Conservation (phyloP, 2,113 vertebrate species). For the Phycodurus eques region DNA sequence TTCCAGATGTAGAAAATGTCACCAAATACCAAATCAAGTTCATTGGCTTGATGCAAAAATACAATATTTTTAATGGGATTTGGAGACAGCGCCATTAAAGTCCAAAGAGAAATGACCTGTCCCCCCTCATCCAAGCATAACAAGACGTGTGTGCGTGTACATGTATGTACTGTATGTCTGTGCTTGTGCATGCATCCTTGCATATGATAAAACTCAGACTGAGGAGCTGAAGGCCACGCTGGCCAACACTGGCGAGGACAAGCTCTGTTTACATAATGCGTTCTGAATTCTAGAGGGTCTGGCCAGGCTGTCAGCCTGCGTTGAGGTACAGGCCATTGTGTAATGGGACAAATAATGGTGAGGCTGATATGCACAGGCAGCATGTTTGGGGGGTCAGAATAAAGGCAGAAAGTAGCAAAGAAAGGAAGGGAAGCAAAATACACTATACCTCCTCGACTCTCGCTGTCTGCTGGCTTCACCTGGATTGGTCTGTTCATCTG, state of each 20-base stretch:
- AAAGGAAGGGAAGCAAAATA: constrained; percentile 8
- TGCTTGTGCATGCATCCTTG: constrained; percentile 25
- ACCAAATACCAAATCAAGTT: constrained; percentile 21
- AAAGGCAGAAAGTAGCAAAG: constrained; percentile 8
- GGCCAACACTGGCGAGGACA: constrained; percentile 16
- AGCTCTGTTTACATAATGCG: constrained; percentile 57
- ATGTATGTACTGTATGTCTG: neutral
- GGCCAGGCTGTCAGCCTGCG: constrained; percentile 54
- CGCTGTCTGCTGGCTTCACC: constrained; percentile 97
- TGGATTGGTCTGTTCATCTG: constrained; percentile 99
- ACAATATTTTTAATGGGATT: constrained; percentile 24
- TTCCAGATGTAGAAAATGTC: constrained; percentile 3
- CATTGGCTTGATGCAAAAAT: constrained; percentile 4
- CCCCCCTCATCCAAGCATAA: constrained; percentile 19
- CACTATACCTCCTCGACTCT: constrained; percentile 92
- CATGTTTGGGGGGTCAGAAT: constrained; percentile 39
- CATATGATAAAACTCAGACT: constrained; percentile 44
- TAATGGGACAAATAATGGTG: constrained; percentile 65
- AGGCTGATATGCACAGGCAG: constrained; percentile 61
- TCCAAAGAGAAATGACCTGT: constrained; percentile 30
- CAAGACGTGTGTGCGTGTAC: constrained; percentile 3
- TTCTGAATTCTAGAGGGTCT: constrained; percentile 49
- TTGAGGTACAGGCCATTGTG: constrained; percentile 41
- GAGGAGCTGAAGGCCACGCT: constrained; percentile 28
- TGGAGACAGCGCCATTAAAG: constrained; percentile 10